Conservation (phyloP, 2,888 invertebrate species). For the Drosophila pseudotakahashii region DNA sequence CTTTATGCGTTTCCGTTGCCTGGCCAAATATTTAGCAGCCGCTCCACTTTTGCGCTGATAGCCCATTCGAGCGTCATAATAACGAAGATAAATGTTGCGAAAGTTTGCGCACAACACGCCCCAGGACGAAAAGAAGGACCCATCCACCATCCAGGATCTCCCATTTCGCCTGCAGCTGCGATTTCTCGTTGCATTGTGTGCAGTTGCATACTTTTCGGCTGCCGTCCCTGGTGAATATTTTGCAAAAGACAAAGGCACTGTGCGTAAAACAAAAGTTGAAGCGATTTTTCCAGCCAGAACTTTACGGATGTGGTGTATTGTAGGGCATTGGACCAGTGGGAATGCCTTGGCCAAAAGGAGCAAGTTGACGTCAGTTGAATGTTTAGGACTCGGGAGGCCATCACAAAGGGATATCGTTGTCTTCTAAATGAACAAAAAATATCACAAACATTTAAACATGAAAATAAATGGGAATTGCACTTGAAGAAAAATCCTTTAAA, state of each 20-base stretch:
- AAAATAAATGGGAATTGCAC: not conserved
- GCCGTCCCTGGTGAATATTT: constrained; percentile 36
- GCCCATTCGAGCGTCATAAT: constrained; percentile 80
- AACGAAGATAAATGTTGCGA: constrained; percentile 78
- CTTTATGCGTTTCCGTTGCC: constrained; percentile 33
- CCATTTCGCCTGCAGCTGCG: constrained; percentile 42
- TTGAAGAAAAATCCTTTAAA: not conserved
- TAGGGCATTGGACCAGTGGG: constrained; percentile 24
- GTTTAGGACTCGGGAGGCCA: constrained; percentile 3
- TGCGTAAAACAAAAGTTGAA: constrained; percentile 57
- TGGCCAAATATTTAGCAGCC: constrained; percentile 74
- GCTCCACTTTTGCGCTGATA: constrained; percentile 73
- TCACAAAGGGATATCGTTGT: not conserved
- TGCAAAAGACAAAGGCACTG: constrained; percentile 16
- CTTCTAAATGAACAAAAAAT: constrained; percentile 8
- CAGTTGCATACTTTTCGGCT: constrained; percentile 54
- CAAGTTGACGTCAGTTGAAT: constrained; percentile 22
- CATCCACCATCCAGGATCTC: not conserved
- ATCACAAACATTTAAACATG: not conserved
- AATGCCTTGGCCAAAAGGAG: constrained; percentile 22
- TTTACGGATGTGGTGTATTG: constrained; percentile 41
- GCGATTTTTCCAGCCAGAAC: constrained; percentile 43
- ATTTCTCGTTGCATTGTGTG: constrained; percentile 60
- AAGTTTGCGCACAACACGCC: constrained; percentile 63
- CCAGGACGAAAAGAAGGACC: constrained; percentile 30